phyloP scores from a whole-genome alignment of 2,888 invertebrate species.

The Nemapogon koenigi region DNA sequence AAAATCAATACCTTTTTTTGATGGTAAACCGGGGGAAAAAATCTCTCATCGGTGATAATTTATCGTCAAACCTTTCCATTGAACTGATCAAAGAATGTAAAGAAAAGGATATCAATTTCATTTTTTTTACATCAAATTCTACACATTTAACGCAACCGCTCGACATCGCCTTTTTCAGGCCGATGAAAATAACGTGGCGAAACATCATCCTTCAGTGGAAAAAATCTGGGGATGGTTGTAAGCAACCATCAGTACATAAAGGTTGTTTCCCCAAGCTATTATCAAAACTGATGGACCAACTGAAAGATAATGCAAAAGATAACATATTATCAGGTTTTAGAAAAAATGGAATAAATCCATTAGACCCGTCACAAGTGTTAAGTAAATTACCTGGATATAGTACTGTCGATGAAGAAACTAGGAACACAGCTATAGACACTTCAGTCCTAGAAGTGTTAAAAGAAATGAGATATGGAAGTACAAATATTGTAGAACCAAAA shows the following conservation, averaged over 20 bases:
- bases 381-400: not conserved
- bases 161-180: slow-evolving; percentile 3
- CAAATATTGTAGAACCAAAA: slow-evolving; percentile 9
- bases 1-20: no score
- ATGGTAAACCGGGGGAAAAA: no score
- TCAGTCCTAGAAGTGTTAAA: not conserved
- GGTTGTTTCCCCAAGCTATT: slow-evolving; percentile 6
- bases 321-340: not conserved
- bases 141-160: slow-evolving; percentile 6
- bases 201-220: slow-evolving; percentile 4
- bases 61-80: no score
- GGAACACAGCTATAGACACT: slow-evolving; percentile 5
- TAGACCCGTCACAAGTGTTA: slow-evolving; percentile 1
- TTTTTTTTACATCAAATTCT: not conserved
- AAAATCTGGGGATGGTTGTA: not conserved
- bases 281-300: not conserved
- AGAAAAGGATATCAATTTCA: not conserved
- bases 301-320: not conserved
- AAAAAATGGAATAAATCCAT: not conserved
- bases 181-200: slow-evolving; percentile 3
- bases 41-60: no score
- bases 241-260: not conserved
- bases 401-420: not conserved
- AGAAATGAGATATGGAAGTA: not conserved
- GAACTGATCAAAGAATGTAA: no score